Percentiles rank a stretch among this genome's conserved stretches.
These are phyloP conservation scores for Bicyclus anynana DNA, from an alignment of 1,140 invertebrate species.

Conservation along the genomic window DNA sequence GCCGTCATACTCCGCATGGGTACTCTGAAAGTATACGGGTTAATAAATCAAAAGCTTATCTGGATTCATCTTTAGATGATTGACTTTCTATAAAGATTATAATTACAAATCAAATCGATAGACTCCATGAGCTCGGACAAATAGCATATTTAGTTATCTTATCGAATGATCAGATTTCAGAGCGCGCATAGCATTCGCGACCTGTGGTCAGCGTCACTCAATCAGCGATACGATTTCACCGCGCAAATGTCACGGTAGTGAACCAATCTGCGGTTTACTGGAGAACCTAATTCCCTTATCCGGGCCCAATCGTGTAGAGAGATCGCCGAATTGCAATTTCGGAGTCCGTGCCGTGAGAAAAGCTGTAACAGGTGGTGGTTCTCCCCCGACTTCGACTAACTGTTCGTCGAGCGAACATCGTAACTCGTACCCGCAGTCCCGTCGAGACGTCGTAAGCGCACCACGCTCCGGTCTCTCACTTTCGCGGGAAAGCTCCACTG, in stretches of 20 bases:
- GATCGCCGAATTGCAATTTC: slow-evolving; percentile 48
- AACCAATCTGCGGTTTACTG: slow-evolving; percentile 39
- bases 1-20: neutral
- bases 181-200: slow-evolving; percentile 54
- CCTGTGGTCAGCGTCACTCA: slow-evolving; percentile 56
- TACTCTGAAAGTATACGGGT: slow-evolving; percentile 20
- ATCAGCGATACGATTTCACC: slow-evolving; percentile 52
- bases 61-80: slow-evolving; percentile 51
- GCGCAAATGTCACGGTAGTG: slow-evolving; percentile 55
- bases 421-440: slow-evolving; percentile 54
- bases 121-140: slow-evolving; percentile 45
- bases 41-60: slow-evolving; percentile 45
- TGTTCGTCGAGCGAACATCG: slow-evolving; percentile 48
- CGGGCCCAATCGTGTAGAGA: slow-evolving; percentile 71
- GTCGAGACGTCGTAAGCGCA: slow-evolving; percentile 46
- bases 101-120: slow-evolving; percentile 62
- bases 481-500: slow-evolving; percentile 35
- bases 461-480: slow-evolving; percentile 38
- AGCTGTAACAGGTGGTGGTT: slow-evolving; percentile 55
- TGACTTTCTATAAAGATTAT: slow-evolving; percentile 65
- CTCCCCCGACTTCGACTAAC: slow-evolving; percentile 58
- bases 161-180: slow-evolving; percentile 46
- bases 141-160: slow-evolving; percentile 60
- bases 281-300: slow-evolving; percentile 57
- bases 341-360: slow-evolving; percentile 60